Evolutionary conservation across 1,140 invertebrate species (phyloP).

Genomic region (Drosophila elegans): DNA sequence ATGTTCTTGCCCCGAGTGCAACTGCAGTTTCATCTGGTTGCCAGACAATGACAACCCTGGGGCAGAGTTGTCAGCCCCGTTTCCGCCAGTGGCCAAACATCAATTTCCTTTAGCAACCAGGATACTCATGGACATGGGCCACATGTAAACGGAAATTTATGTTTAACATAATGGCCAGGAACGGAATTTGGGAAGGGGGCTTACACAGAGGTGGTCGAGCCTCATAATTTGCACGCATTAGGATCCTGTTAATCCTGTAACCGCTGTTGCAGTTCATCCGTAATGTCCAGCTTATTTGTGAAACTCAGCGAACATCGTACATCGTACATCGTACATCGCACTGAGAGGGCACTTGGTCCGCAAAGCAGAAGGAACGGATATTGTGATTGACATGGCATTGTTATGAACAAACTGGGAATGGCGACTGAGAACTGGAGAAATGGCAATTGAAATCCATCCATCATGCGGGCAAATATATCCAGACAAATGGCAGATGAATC

Average conservation of each 20-base stretch:
- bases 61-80: conserved; percentile 3
- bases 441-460: conserved; percentile 4
- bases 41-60: conserved; percentile 5
- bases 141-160: conserved; percentile 72
- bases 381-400: conserved; percentile 37
- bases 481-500: conserved; percentile 3
- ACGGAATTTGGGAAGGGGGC: neutral
- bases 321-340: conserved; percentile 1
- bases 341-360: neutral
- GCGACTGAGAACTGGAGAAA: no score
- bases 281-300: conserved; percentile 72
- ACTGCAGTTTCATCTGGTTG: conserved; percentile 11
- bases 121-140: conserved; percentile 16
- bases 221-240: conserved; percentile 73
- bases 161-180: conserved; percentile 72
- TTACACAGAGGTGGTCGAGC: neutral
- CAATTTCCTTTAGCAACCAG: conserved; percentile 43
- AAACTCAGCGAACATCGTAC: conserved; percentile 21
- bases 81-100: conserved; percentile 20
- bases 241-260: conserved; percentile 58
- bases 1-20: conserved; percentile 42
- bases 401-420: neutral
- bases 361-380: conserved; percentile 19
- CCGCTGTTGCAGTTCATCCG: conserved; percentile 65
- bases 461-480: neutral